These are phyloP conservation scores for Busseola fusca DNA, from an alignment of 2,888 invertebrate genomes.

Conservation along the genomic window DNA sequence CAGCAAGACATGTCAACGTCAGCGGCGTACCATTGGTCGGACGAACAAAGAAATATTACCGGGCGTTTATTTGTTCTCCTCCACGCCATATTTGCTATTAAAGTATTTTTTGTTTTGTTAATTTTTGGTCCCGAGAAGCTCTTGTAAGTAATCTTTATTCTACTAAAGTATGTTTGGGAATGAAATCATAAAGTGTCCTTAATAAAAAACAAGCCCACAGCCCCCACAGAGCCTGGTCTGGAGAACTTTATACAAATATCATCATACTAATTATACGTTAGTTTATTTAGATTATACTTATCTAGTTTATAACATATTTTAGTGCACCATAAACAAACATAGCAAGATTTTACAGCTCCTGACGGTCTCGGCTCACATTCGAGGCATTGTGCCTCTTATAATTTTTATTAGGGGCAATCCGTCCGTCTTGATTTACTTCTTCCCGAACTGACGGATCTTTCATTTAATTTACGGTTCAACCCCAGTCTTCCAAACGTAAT, in stretches of 20 bases:
- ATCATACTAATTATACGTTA: slow-evolving; percentile 85
- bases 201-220: slow-evolving; percentile 65
- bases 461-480: slow-evolving; percentile 87
- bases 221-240: slow-evolving; percentile 63
- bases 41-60: slow-evolving; percentile 87
- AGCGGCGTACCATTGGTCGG: slow-evolving; percentile 83
- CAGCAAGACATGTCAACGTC: slow-evolving; percentile 84
- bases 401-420: slow-evolving; percentile 89
- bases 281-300: slow-evolving; percentile 88
- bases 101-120: slow-evolving; percentile 55
- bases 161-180: slow-evolving; percentile 34
- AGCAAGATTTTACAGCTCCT: slow-evolving; percentile 87
- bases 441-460: slow-evolving; percentile 89
- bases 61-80: slow-evolving; percentile 78
- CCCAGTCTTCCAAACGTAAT: slow-evolving; percentile 85
- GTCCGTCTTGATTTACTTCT: slow-evolving; percentile 88
- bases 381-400: slow-evolving; percentile 88
- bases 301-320: slow-evolving; percentile 89
- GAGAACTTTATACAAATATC: slow-evolving; percentile 80
- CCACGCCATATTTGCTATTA: slow-evolving; percentile 69
- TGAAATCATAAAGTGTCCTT: slow-evolving; percentile 71
- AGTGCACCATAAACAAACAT: slow-evolving; percentile 89
- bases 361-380: slow-evolving; percentile 86
- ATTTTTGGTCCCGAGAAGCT: slow-evolving; percentile 42
- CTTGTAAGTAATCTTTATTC: slow-evolving; percentile 22